A percentile compares a stretch with the other conserved stretches of the same genome.
These are phyloP conservation scores for Noctua janthe DNA, from an alignment of 2,888 invertebrate genomes.

Conservation along the genomic window DNA sequence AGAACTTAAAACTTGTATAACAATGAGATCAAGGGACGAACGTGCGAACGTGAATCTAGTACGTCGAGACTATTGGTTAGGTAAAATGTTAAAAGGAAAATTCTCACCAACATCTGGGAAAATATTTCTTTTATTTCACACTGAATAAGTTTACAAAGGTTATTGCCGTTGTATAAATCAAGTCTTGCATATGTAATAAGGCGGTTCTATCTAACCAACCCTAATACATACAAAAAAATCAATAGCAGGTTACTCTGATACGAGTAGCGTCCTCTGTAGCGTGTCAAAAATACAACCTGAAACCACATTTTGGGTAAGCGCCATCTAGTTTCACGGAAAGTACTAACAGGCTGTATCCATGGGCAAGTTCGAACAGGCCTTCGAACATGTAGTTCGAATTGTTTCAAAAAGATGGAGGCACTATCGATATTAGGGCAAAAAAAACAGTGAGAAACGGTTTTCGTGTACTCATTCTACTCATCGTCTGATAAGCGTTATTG, in stretches of 20 bases:
- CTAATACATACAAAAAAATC: constrained; percentile 43
- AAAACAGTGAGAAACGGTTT: constrained; percentile 33
- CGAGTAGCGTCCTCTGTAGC: constrained; percentile 55
- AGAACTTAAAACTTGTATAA: constrained; percentile 32
- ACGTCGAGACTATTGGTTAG: neutral
- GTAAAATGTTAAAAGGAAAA: constrained; percentile 16
- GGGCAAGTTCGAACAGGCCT: constrained; percentile 45
- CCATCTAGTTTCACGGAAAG: constrained; percentile 53
- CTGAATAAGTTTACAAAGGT: constrained; percentile 35
- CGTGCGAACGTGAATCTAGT: constrained; percentile 17
- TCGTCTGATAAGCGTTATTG: constrained; percentile 55
- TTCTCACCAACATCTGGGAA: constrained; percentile 29
- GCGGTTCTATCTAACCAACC: constrained; percentile 17
- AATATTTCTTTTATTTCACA: constrained; percentile 36
- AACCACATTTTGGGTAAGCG: constrained; percentile 47
- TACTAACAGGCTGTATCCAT: constrained; percentile 27
- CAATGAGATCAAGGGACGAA: constrained; percentile 46
- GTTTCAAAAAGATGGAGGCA: constrained; percentile 56
- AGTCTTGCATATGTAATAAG: constrained; percentile 17
- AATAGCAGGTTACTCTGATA: constrained; percentile 36
- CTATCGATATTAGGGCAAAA: constrained; percentile 25
- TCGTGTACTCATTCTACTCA: constrained; percentile 42
- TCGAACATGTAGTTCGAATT: constrained; percentile 22
- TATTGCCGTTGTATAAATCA: constrained; percentile 23
- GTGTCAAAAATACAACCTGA: constrained; percentile 16